These are phyloP conservation scores for Hestina assimilis DNA, from an alignment of 1,140 invertebrate genomes.

Conservation along the genomic window DNA sequence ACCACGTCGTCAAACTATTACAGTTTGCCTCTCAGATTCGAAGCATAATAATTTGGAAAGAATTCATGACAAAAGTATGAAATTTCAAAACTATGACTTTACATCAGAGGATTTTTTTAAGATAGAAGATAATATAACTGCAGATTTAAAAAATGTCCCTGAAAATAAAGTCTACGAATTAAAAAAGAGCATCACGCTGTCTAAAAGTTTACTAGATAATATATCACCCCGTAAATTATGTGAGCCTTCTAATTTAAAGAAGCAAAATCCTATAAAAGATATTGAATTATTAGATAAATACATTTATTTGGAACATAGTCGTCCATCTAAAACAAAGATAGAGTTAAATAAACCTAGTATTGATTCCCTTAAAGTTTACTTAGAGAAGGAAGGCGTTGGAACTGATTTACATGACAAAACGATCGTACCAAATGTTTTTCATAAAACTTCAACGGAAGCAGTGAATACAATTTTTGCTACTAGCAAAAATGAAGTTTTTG, in stretches of 20 bases:
- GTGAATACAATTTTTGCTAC: background rate
- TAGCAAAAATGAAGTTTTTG: background rate
- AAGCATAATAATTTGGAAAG: background rate
- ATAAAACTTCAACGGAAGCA: background rate
- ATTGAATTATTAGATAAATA: background rate
- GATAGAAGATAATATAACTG: background rate
- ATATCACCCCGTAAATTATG: background rate
- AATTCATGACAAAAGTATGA: background rate
- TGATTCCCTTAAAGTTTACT: background rate
- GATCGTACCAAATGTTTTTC: background rate
- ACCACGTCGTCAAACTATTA: background rate
- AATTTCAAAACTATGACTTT: background rate
- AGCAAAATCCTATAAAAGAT: background rate
- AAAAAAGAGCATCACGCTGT: background rate
- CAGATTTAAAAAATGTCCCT: background rate
- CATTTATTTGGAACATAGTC: background rate
- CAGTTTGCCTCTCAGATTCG: background rate
- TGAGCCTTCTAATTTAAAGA: background rate
- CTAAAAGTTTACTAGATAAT: background rate
- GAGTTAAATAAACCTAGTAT: background rate
- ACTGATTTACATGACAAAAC: background rate
- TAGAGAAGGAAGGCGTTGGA: background rate
- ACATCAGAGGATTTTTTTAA: background rate
- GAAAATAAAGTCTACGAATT: background rate
- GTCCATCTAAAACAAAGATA: background rate